Base-by-base conservation (phyloP, 2,113 vertebrate species). In the Sturnira hondurensis region DNA sequence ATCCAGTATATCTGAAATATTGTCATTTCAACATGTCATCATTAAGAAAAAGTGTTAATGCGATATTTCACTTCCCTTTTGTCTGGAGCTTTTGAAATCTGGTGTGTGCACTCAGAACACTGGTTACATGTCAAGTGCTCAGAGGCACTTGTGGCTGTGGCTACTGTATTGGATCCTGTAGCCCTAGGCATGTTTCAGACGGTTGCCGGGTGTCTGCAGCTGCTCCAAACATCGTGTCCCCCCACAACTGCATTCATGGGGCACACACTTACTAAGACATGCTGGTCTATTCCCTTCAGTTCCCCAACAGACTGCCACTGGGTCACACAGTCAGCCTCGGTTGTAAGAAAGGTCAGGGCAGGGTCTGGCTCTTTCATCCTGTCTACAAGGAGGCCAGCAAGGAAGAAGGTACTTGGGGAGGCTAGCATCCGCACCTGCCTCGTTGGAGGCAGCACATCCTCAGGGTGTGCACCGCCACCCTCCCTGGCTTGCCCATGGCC, bases 121-220 rank as follows among this genome's bases (percentile, higher is more conserved):
- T 16, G 4, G 10, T 36, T 43, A 7, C 26, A 19, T 28, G 31
- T 43, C 54, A 31, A 9, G 56, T 4, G 0, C n/a, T 4, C 26
- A 41, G 3, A 78, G 13, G n/a, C 2, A 2, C 47, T 4, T 6
- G 0, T 43, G 45, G 52, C 58, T 83, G 8, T 2, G 52, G n/a
- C 67, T 52, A 0, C 26, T 3, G 0, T 47, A 1, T 4, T 8
- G 38, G 85, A 10, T 41, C 5, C 43, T 9, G 16, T 7, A 5
- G 36, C 22, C 7, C 58, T 28, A 8, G 36, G 2, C 31, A 20
- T 10, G n/a, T 2, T 7, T 56, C 22, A 16, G 1, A 13, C 13
- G 52, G 19, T 1, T 7, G 4, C 33, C 24, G 81, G 36, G 19
- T 24, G 31, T 22, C 33, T 41, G 31, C 20, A 19, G 47, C 50